Percentiles rank a stretch among this genome's conserved stretches.
Evolutionary conservation across 2,888 invertebrate genomes (phyloP).

Genomic region (Eumacrocentrus americanus): DNA sequence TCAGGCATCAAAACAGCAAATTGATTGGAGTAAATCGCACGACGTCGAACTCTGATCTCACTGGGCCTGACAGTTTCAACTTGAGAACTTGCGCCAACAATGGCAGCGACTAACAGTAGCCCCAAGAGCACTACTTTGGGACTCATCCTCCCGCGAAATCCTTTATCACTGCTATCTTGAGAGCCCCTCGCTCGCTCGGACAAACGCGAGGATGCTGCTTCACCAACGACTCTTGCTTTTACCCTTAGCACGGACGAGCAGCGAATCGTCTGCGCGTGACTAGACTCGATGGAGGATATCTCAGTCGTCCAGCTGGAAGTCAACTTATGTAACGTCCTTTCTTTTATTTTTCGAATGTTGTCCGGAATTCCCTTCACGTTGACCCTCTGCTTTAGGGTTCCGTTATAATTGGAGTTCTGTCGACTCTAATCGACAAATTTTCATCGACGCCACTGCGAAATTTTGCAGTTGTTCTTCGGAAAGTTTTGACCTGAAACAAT

Average conservation of each 20-base stretch:
- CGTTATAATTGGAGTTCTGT: background rate
- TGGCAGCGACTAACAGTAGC: constrained; percentile 40
- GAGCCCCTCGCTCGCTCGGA: constrained; percentile 4
- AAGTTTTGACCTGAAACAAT: background rate
- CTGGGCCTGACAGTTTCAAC: constrained; percentile 15
- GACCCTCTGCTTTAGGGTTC: background rate
- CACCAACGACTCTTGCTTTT: constrained; percentile 2
- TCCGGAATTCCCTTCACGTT: background rate
- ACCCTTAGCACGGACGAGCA: constrained; percentile 1
- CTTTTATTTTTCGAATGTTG: background rate
- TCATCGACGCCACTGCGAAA: background rate
- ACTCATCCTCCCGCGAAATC: constrained; percentile 43
- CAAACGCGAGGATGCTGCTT: constrained; percentile 19
- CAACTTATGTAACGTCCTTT: constrained; percentile 19
- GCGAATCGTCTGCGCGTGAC: constrained; percentile 24
- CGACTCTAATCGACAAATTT: background rate
- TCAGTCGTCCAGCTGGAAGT: constrained; percentile 23
- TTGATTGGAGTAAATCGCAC: constrained; percentile 75
- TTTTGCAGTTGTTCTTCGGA: background rate
- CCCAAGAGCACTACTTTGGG: constrained; percentile 45
- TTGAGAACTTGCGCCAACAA: constrained; percentile 31
- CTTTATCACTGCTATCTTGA: no score
- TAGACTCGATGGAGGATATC: constrained; percentile 15
- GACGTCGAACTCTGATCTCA: constrained; percentile 30
- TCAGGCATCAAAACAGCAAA: constrained; percentile 87